These are phyloP conservation scores for Diarsia mendica DNA, from an alignment of 2,888 invertebrate genomes.

Conservation along the genomic window DNA sequence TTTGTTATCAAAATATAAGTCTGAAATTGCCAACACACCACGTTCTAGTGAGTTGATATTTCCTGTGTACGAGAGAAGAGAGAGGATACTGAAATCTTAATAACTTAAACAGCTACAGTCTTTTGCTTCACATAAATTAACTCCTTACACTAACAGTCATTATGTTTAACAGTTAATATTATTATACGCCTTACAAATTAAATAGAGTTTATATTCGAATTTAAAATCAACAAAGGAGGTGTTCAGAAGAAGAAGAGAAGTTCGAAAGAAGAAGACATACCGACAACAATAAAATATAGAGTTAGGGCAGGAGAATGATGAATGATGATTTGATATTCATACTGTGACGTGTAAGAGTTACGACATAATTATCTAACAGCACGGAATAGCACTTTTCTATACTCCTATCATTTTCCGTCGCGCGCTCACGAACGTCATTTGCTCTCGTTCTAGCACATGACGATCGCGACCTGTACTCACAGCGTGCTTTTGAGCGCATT, in stretches of 20 bases:
- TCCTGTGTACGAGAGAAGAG: background rate
- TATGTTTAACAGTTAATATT: constrained; percentile 14
- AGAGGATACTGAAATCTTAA: background rate
- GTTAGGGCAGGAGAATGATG: no score
- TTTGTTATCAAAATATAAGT: background rate
- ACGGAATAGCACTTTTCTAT: background rate
- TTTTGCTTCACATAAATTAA: background rate
- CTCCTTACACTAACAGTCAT: background rate
- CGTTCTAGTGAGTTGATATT: background rate
- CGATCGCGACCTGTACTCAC: background rate
- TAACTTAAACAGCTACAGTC: background rate
- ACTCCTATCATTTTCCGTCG: background rate
- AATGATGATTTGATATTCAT: no score
- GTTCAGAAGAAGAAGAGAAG: no score
- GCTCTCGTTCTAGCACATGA: no score
- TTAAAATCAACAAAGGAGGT: background rate
- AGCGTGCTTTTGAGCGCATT: background rate
- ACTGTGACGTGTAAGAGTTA: background rate
- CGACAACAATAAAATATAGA: no score
- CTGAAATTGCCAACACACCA: background rate
- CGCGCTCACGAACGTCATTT: no score
- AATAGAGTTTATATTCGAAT: constrained; percentile 20
- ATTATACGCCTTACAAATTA: constrained; percentile 23
- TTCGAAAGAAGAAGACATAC: no score
- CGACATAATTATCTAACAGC: no score